Evolutionary conservation across 1,140 invertebrate species (phyloP).

Genomic region (Drosophila nannoptera): DNA sequence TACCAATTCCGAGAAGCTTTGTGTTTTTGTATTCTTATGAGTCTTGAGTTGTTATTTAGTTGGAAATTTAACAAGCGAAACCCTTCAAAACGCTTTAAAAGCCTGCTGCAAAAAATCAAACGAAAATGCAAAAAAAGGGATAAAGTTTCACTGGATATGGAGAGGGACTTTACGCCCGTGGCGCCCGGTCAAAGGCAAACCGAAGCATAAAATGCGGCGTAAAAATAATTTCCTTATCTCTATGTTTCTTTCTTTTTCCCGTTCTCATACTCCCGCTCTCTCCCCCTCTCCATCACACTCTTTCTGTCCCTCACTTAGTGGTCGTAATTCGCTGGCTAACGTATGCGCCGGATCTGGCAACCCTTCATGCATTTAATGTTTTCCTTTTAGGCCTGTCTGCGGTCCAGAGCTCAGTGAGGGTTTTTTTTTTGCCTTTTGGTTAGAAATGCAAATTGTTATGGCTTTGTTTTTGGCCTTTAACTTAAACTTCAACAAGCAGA

Average conservation of each 20-base stretch:
- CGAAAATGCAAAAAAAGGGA: slow-evolving; percentile 27
- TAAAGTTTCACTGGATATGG: slow-evolving; percentile 4
- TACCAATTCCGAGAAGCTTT: neutral
- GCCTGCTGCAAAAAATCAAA: slow-evolving; percentile 36
- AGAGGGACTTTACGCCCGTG: neutral
- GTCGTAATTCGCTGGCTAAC: slow-evolving; percentile 12
- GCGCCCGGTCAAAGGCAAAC: slow-evolving; percentile 3
- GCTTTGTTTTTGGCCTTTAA: slow-evolving; percentile 33
- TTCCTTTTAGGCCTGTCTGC: slow-evolving; percentile 30
- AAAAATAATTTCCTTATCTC: slow-evolving; percentile 42
- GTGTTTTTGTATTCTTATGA: too few relatives aligned
- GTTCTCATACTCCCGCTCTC: neutral
- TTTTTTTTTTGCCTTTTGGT: slow-evolving; percentile 27
- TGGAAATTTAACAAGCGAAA: neutral
- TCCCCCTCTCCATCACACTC: neutral
- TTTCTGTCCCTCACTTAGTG: neutral
- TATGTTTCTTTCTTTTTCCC: slow-evolving; percentile 26
- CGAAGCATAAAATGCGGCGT: slow-evolving; percentile 36
- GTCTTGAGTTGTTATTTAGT: slow-evolving; percentile 26
- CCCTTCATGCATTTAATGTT: slow-evolving; percentile 51
- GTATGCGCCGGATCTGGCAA: slow-evolving; percentile 28
- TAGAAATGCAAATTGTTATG: slow-evolving; percentile 66
- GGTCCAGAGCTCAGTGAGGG: neutral
- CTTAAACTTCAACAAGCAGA: neutral
- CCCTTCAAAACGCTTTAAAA: slow-evolving; percentile 21